A percentile compares a stretch with the other conserved stretches of the same genome.
Conservation (phyloP, 2,113 vertebrate species). For the Bagarius yarrelli region DNA sequence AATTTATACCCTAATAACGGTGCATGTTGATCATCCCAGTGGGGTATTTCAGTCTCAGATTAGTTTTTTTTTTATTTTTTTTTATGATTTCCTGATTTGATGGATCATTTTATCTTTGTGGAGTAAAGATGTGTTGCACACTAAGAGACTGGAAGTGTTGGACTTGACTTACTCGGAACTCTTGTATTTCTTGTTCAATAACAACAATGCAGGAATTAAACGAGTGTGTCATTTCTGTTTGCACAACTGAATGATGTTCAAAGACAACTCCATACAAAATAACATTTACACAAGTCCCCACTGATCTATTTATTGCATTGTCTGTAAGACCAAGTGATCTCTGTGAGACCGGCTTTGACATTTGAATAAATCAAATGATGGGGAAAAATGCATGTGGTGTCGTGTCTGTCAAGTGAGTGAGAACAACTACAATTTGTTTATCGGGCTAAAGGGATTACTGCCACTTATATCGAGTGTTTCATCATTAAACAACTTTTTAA, state of each 20-base stretch:
- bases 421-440: neutral
- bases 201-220: slow-evolving; percentile 58
- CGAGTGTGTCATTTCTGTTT: slow-evolving; percentile 65
- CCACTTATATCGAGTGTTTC: neutral
- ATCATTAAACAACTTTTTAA: neutral
- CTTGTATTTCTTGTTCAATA: slow-evolving; percentile 44
- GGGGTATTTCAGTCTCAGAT: neutral
- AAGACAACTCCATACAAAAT: slow-evolving; percentile 70
- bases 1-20: neutral
- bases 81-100: slow-evolving; percentile 12
- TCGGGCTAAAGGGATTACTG: neutral
- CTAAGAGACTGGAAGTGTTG: neutral
- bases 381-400: slow-evolving; percentile 9
- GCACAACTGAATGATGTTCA: slow-evolving; percentile 74
- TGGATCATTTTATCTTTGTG: neutral
- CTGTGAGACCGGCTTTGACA: slow-evolving; percentile 74
- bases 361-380: slow-evolving; percentile 72
- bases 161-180: slow-evolving; percentile 35
- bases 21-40: slow-evolving; percentile 21
- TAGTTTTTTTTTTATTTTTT: too few species aligned
- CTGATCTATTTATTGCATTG: slow-evolving; percentile 75
- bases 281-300: slow-evolving; percentile 63
- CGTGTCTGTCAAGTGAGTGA: neutral
- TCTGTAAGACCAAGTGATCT: slow-evolving; percentile 74
- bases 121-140: slow-evolving; percentile 19